A percentile compares a stretch with the other conserved stretches of the same genome.
Evolutionary conservation across 2,888 invertebrate species (phyloP).

Genomic region (Diaprepes abbreviatus): DNA sequence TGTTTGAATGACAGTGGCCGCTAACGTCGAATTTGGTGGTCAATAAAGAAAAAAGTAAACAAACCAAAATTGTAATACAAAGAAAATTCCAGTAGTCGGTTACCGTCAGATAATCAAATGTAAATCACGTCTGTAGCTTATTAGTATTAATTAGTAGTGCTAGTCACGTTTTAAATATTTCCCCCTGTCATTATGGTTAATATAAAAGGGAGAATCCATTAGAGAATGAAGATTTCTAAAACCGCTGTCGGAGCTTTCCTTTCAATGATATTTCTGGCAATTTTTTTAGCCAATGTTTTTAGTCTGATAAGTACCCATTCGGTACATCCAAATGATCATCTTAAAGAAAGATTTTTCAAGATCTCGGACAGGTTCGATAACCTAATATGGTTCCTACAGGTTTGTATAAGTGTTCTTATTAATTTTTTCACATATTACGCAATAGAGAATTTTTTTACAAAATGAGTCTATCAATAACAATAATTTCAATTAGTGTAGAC

Average conservation of each 20-base stretch:
- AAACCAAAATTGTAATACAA: conserved; percentile 19
- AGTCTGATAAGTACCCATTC: conserved; percentile 76
- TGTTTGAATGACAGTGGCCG: neutral
- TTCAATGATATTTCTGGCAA: conserved; percentile 75
- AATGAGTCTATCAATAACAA: no score
- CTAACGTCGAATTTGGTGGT: neutral
- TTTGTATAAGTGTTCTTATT: conserved; percentile 8
- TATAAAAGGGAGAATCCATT: conserved; percentile 25
- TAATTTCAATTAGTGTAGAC: no score
- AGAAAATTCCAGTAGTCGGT: conserved; percentile 14
- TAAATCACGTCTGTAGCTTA: conserved; percentile 2
- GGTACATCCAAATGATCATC: conserved; percentile 53
- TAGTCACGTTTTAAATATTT: neutral
- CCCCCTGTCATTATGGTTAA: conserved; percentile 22
- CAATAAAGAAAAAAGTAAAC: conserved; percentile 19
- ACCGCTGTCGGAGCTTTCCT: conserved; percentile 74
- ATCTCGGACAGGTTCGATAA: conserved; percentile 73
- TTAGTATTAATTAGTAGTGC: neutral
- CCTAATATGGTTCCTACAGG: conserved; percentile 78
- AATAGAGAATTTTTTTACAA: no score
- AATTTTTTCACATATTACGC: no score
- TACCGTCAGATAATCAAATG: neutral
- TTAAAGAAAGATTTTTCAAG: conserved; percentile 64
- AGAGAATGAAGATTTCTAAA: conserved; percentile 76
- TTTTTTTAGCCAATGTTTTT: conserved; percentile 77